Percentiles rank a stretch among this genome's conserved stretches.
phyloP scores from a whole-genome alignment of 2,113 vertebrate species.

The Canis aureus region DNA sequence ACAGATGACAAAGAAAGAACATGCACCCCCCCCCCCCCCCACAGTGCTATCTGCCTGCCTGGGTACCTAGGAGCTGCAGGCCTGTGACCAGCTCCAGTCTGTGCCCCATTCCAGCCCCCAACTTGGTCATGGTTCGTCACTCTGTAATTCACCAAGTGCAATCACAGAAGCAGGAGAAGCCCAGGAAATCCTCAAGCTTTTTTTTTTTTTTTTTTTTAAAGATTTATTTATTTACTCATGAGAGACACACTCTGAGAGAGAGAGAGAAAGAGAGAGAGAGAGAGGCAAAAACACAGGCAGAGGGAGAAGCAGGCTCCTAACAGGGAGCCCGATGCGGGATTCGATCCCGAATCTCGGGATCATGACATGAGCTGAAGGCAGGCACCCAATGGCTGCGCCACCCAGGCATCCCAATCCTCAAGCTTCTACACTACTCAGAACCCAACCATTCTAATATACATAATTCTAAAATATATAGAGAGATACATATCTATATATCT shows the following conservation, averaged over 20 bases:
- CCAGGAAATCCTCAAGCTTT: background rate
- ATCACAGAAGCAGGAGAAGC: background rate
- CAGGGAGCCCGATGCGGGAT: too few species aligned
- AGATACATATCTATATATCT: background rate
- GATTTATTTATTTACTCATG: too few species aligned
- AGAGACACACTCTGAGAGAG: too few species aligned
- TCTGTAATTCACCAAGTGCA: background rate
- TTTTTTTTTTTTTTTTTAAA: too few species aligned
- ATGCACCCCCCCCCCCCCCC: background rate
- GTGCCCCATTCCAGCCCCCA: background rate
- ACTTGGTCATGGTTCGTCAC: accelerated
- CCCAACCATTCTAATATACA: background rate
- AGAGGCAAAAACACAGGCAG: too few species aligned
- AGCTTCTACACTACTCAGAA: background rate
- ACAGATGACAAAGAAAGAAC: background rate
- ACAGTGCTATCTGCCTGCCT: background rate
- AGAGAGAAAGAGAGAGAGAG: too few species aligned
- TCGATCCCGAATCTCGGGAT: too few species aligned
- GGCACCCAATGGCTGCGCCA: too few species aligned
- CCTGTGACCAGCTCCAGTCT: background rate
- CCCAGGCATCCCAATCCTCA: background rate
- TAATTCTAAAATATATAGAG: too few species aligned
- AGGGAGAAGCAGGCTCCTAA: too few species aligned
- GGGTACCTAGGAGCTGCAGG: background rate
- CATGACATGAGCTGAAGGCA: too few species aligned